Evolutionary conservation across 2,888 invertebrate genomes (phyloP).

Genomic region (Lysandra bellargus): DNA sequence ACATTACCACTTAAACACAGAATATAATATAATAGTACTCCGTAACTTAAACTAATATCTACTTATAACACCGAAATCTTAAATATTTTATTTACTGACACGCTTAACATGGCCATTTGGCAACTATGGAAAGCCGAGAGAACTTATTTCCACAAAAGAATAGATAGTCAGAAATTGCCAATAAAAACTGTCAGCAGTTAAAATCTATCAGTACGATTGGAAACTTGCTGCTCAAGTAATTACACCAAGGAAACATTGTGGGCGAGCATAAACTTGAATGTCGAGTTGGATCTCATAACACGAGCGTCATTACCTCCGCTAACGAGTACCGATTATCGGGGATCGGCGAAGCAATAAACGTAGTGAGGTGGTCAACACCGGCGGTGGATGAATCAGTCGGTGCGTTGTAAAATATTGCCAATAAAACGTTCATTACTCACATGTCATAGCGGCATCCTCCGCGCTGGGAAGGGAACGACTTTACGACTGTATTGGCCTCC

Average conservation of each 20-base stretch:
- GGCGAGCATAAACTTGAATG: neutral
- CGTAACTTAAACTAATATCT: no score
- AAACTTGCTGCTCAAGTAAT: neutral
- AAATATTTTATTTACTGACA: no score
- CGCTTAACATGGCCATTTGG: no score
- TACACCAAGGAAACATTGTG: neutral
- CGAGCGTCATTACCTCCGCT: neutral
- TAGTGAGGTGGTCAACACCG: neutral
- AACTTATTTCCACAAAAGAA: no score
- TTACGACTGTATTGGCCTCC: constrained; percentile 46
- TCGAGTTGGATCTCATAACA: neutral
- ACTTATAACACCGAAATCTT: no score
- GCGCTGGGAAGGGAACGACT: constrained; percentile 50
- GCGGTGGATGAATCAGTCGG: constrained; percentile 47
- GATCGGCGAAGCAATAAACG: neutral
- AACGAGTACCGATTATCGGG: neutral
- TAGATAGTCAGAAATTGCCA: no score
- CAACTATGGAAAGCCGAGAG: no score
- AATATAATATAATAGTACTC: no score
- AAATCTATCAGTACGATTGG: neutral
- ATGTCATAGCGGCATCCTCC: constrained; percentile 53
- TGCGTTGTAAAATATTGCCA: constrained; percentile 59
- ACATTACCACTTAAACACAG: no score
- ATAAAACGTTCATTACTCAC: constrained; percentile 74
- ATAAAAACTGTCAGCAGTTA: neutral